Base-by-base conservation (phyloP, 2,113 vertebrate species). In the Plecturocebus donacophilus region DNA sequence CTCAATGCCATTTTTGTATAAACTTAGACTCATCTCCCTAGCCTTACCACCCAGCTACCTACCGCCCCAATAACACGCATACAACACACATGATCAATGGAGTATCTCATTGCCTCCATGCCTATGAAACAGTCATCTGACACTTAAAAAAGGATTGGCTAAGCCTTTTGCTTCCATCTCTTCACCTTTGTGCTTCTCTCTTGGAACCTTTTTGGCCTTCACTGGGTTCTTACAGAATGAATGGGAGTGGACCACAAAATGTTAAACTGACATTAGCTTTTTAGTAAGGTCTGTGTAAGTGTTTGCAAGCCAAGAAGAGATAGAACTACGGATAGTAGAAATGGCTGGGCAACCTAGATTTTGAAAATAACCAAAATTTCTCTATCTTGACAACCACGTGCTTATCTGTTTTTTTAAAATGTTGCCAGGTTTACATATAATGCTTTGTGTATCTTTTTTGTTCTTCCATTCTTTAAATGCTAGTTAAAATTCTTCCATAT, bases 41-140 rank as follows among this genome's bases (percentile, higher is more conserved):
- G 0, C 21, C 9, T 9, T 6, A 8, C 30, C 12, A 3, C 16
- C 5, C 20, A 49, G 52, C 75, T 8, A 0, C 21, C 23, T 0
- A 7, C 0, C 7, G 16, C 2, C 12, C 10, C 8, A 14, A 0
- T 25, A 4, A 23, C 5, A 3, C 3, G 1, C 40, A 23, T 1
- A 3, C 12, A 71, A 21, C 0, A 4, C 21, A 2, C 4, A 4
- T 40, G n/a, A 6, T 20, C 52, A 4, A 14, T 12, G 61, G 47
- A 7, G n/a, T 23, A 6, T 5, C 3, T 27, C 56, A 4, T 30
- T 12, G 12, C 42, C 32, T 38, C 27, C 20, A 68, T 13, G 49
- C 61, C 35, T 38, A 2, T 21, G 25, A 25, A 52, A 49, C 12
- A 17, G 52, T 52, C 2, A 38, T 27, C 21, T 8, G 38, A 42